Evolutionary conservation across 2,797 vertebrate species (phyloP).

Genomic region (Darevskia nairensis): DNA sequence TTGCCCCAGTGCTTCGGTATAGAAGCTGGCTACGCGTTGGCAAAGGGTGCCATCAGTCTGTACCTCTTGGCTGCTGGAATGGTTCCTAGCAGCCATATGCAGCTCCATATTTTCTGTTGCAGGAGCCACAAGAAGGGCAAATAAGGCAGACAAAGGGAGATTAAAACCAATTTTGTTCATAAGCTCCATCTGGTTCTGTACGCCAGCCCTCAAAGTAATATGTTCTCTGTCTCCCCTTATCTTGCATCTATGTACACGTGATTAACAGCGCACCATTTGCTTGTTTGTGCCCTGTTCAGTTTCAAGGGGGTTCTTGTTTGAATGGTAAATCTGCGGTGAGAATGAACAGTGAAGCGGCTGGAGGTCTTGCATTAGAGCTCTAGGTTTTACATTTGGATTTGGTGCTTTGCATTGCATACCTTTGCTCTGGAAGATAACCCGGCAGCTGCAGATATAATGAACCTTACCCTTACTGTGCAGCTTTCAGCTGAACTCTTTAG

Average conservation of each 20-base stretch:
- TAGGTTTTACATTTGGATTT: neutral
- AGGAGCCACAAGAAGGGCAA: slow-evolving; percentile 4
- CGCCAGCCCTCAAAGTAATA: slow-evolving; percentile 8
- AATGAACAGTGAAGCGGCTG: slow-evolving; percentile 2
- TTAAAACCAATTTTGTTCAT: slow-evolving; percentile 32
- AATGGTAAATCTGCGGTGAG: neutral
- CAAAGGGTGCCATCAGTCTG: slow-evolving; percentile 17
- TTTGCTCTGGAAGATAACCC: neutral
- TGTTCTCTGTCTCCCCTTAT: neutral
- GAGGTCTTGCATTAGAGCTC: neutral
- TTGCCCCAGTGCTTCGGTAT: neutral
- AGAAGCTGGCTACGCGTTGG: neutral
- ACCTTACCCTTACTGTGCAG: neutral
- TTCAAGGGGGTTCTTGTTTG: neutral
- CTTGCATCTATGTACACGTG: neutral
- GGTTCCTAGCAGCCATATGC: slow-evolving; percentile 30
- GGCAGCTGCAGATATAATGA: neutral
- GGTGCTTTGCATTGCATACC: neutral
- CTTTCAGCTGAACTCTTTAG: neutral
- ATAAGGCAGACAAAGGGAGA: slow-evolving; percentile 13
- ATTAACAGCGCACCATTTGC: neutral
- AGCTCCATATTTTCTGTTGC: slow-evolving; percentile 29
- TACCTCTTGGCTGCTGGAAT: slow-evolving; percentile 31
- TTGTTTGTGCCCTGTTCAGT: slow-evolving; percentile 16
- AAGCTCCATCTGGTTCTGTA: slow-evolving; percentile 16